A percentile compares a stretch with the other conserved stretches of the same genome.
Evolutionary conservation across 2,113 vertebrate species (phyloP).

Genomic region (Pollimyrus isidori): DNA sequence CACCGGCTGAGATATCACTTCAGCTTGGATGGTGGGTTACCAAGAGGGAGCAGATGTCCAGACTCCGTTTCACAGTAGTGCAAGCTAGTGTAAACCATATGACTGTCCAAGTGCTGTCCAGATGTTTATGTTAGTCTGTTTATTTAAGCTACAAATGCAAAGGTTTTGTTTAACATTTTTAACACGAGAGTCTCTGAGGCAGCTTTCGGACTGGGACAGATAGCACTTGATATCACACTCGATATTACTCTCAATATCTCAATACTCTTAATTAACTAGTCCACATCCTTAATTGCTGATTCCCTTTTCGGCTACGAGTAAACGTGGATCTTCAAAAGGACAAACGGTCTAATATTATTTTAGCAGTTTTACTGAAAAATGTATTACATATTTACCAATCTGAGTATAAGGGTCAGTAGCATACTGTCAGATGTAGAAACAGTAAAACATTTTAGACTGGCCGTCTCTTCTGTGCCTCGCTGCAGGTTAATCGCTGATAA

Average conservation of each 20-base stretch:
- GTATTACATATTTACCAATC: not conserved
- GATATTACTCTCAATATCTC: too few relatives aligned
- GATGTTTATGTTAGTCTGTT: conserved; percentile 9
- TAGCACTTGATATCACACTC: too few relatives aligned
- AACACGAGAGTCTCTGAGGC: not conserved
- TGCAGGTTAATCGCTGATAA: not conserved
- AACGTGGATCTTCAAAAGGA: not conserved
- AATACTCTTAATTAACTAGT: not conserved
- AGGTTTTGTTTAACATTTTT: conserved; percentile 1
- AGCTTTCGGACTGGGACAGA: not conserved
- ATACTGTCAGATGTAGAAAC: not conserved
- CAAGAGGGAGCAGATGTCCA: not conserved
- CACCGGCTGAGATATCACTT: not conserved
- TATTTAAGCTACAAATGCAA: not conserved
- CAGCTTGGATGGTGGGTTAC: not conserved
- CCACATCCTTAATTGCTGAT: not conserved
- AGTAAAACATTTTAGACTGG: not conserved
- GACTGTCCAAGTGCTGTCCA: not conserved
- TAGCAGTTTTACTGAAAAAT: not conserved
- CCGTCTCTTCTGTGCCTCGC: not conserved
- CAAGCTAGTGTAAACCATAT: conserved; percentile 6
- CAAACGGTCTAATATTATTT: not conserved
- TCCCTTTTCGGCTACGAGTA: not conserved
- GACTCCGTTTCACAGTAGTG: conserved; percentile 10
- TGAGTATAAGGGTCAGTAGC: not conserved